phyloP scores from a whole-genome alignment of 2,797 vertebrate species.

The Yasuhikotakia modesta region DNA sequence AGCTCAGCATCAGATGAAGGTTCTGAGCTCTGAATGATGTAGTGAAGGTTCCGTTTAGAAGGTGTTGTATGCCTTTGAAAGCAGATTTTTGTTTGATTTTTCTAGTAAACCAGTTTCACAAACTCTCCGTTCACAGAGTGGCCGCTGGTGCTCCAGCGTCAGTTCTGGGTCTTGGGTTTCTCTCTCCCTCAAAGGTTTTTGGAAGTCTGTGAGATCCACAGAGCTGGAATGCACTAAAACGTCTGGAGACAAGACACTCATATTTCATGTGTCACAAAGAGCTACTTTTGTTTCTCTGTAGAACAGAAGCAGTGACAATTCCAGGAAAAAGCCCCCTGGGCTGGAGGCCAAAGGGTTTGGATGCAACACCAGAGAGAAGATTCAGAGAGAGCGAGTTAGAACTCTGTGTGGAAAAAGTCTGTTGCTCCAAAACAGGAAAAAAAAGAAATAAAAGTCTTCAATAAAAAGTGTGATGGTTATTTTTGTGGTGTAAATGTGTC shows the following conservation, averaged over 20 bases:
- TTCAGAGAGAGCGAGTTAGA: conserved; percentile 31
- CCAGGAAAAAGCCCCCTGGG: conserved; percentile 63
- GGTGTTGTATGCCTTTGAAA: too few species aligned
- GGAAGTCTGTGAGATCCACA: conserved; percentile 62
- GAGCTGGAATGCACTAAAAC: conserved; percentile 67
- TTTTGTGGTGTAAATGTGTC: conserved; percentile 36
- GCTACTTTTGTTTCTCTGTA: conserved; percentile 66
- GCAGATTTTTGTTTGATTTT: background rate
- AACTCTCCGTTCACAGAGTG: conserved; percentile 70
- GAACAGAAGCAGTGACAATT: conserved; percentile 70
- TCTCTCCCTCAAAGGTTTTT: conserved; percentile 73
- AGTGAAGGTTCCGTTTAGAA: too few species aligned
- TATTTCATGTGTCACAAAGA: conserved; percentile 72
- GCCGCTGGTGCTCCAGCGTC: conserved; percentile 67
- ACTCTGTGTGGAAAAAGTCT: conserved; percentile 38
- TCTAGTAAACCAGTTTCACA: conserved; percentile 50
- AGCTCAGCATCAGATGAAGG: too few species aligned
- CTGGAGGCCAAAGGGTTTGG: conserved; percentile 67
- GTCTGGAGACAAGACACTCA: conserved; percentile 53
- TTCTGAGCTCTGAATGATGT: too few species aligned
- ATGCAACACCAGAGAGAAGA: conserved; percentile 48
- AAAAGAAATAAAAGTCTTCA: conserved; percentile 57
- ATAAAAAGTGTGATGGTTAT: conserved; percentile 52
- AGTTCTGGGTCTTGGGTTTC: conserved; percentile 62
- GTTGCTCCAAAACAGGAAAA: conserved; percentile 52